Base-by-base conservation (phyloP, 2,888 invertebrate species). In the Notodonta dromedarius region DNA sequence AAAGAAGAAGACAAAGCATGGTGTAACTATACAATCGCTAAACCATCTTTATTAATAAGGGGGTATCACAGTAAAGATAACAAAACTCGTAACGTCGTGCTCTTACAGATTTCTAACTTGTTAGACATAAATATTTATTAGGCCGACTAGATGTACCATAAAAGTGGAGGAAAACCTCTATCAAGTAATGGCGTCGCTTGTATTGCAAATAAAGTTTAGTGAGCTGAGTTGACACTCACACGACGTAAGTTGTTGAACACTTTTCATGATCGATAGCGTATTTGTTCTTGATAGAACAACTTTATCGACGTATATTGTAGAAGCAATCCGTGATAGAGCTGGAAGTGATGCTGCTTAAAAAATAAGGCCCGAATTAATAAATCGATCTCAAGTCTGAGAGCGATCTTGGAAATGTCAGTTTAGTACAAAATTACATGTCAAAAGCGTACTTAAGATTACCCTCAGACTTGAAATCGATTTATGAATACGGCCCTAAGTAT, bases 91-190 rank as follows among this genome's bases (percentile, higher is more conserved):
- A 58, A 56, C 35, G 60, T 42, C 51, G 52, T 12, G 52, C 13
- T 59, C 60, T 13, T 55, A 40, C 62, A 53, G 39, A 60, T 63
- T 57, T 60, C 42, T 56, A 53, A 58, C 42, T 57, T 54, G 57
- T 13, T 32, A 52, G 24, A 32, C 32, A 60, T 56, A 56, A 55
- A 64, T 65, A 64, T 70, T 70, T 65, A 63, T 62, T 50, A 57
- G 52, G 12, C 35, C 12, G 56, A 39, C 56, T 52, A 58, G 58
- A 57, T 58, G 12, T 48, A 58, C 52, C 52, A 55, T 16, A 60
- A 68, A 63, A 57, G 12, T 44, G 13, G 61, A 60, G 57, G 57
- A 65, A 59, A 61, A 35, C 58, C 35, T 62, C 60, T 61, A 64
- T 60, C 44, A 65, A 59, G 71, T 63, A 53, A 62, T 24, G 48